phyloP scores from a whole-genome alignment of 2,797 vertebrate genomes.

The Percopsis omiscomaycus region DNA sequence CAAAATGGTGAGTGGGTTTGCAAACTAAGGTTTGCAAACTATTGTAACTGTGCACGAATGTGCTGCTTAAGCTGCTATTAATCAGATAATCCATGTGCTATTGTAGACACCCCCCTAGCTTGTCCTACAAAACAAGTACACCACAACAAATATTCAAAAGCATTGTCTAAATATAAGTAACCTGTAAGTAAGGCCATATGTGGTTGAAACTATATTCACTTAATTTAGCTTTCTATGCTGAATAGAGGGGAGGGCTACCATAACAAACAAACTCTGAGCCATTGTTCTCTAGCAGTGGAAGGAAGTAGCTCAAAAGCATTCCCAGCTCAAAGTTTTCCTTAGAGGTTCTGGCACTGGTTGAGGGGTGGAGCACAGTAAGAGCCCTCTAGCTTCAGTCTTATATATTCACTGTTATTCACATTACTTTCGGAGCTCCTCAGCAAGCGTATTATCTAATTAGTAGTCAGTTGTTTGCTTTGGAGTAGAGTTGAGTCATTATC shows the following conservation, averaged over 20 bases:
- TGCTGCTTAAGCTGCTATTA: constrained; percentile 30
- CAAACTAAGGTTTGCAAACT: constrained; percentile 32
- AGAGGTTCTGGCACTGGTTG: constrained; percentile 16
- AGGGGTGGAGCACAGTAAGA: constrained; percentile 5
- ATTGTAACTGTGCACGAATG: constrained; percentile 26
- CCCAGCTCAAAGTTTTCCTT: constrained; percentile 41
- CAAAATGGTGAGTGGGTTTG: constrained; percentile 31
- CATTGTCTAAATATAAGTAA: too few relatives aligned
- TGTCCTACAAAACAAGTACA: background rate
- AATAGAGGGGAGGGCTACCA: constrained; percentile 61
- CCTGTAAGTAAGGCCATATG: too few relatives aligned
- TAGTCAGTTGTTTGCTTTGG: background rate
- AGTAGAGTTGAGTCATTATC: background rate
- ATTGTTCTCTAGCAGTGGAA: constrained; percentile 69
- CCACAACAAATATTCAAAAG: background rate
- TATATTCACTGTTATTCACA: background rate
- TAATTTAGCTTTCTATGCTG: constrained; percentile 3
- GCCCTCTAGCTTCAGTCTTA: background rate
- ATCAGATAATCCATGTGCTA: constrained; percentile 32
- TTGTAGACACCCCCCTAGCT: constrained; percentile 30
- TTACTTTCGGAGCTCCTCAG: background rate
- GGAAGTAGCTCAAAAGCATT: constrained; percentile 62
- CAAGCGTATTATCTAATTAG: background rate
- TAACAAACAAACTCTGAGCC: constrained; percentile 58
- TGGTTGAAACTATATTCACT: background rate